phyloP scores from a whole-genome alignment of 2,888 invertebrate species.

The Luperina testacea region DNA sequence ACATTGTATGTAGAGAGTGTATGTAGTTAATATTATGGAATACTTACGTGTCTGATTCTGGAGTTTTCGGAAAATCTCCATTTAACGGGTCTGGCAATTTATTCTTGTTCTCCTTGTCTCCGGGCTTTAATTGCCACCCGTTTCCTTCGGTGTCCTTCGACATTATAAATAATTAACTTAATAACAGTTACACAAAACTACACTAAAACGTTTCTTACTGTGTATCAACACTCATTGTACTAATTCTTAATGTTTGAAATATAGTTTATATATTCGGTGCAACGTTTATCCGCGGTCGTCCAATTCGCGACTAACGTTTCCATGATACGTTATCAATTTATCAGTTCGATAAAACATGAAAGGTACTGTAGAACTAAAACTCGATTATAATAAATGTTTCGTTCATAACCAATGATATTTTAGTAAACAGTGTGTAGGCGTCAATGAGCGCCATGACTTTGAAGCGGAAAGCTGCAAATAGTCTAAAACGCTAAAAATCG shows the following conservation, averaged over 20 bases:
- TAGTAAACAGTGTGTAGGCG: constrained; percentile 24
- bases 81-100: constrained; percentile 64
- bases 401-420: too few species aligned
- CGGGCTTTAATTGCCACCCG: constrained; percentile 67
- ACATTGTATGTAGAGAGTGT: neutral
- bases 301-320: constrained; percentile 62
- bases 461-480: constrained; percentile 42
- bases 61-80: constrained; percentile 62
- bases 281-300: constrained; percentile 47
- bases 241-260: neutral
- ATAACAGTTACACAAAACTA: constrained; percentile 29
- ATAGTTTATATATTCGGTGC: constrained; percentile 32
- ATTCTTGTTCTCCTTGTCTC: constrained; percentile 65
- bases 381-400: constrained; percentile 41
- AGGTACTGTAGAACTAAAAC: constrained; percentile 43
- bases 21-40: neutral
- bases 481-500: constrained; percentile 26
- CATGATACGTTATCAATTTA: constrained; percentile 72
- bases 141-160: constrained; percentile 67
- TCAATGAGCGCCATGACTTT: constrained; percentile 29
- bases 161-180: constrained; percentile 65
- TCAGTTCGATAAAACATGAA: constrained; percentile 66
- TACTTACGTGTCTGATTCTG: constrained; percentile 70
- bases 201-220: constrained; percentile 20
- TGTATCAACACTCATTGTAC: constrained; percentile 41